A percentile compares a stretch with the other conserved stretches of the same genome.
phyloP scores from a whole-genome alignment of 2,113 vertebrate genomes.

The Lepus timidus region DNA sequence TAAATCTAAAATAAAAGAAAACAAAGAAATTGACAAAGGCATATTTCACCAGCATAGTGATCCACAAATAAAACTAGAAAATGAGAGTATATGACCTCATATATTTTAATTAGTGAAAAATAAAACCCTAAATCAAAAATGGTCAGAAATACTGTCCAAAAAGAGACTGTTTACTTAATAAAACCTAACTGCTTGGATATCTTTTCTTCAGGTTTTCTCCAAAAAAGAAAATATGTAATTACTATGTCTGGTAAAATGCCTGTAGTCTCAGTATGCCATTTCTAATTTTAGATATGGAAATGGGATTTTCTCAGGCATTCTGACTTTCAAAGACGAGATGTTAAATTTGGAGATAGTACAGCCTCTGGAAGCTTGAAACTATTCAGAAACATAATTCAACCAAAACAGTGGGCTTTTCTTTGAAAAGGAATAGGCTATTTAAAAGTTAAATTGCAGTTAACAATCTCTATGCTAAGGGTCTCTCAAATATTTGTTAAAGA shows the following conservation, averaged over 20 bases:
- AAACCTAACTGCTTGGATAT: slow-evolving; percentile 38
- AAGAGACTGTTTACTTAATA: slow-evolving; percentile 37
- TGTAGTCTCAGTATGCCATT: slow-evolving; percentile 27
- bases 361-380: slow-evolving; percentile 56
- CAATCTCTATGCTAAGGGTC: neutral
- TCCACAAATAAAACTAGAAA: slow-evolving; percentile 51
- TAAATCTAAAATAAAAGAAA: too few relatives aligned
- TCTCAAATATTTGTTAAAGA: slow-evolving; percentile 68
- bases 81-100: slow-evolving; percentile 5
- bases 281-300: slow-evolving; percentile 77
- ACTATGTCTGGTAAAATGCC: slow-evolving; percentile 66
- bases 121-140: slow-evolving; percentile 28
- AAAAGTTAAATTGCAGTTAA: slow-evolving; percentile 61
- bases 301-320: slow-evolving; percentile 51
- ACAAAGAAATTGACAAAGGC: neutral
- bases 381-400: slow-evolving; percentile 57
- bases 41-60: slow-evolving; percentile 6
- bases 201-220: slow-evolving; percentile 57
- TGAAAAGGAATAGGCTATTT: slow-evolving; percentile 36
- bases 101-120: neutral
- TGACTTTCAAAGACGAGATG: slow-evolving; percentile 63
- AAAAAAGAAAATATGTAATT: slow-evolving; percentile 71
- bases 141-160: neutral
- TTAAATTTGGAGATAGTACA: slow-evolving; percentile 49
- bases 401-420: slow-evolving; percentile 33